A percentile compares a stretch with the other conserved stretches of the same genome.
Evolutionary conservation across 2,888 invertebrate species (phyloP).

Genomic region (Anthophora plumipes): DNA sequence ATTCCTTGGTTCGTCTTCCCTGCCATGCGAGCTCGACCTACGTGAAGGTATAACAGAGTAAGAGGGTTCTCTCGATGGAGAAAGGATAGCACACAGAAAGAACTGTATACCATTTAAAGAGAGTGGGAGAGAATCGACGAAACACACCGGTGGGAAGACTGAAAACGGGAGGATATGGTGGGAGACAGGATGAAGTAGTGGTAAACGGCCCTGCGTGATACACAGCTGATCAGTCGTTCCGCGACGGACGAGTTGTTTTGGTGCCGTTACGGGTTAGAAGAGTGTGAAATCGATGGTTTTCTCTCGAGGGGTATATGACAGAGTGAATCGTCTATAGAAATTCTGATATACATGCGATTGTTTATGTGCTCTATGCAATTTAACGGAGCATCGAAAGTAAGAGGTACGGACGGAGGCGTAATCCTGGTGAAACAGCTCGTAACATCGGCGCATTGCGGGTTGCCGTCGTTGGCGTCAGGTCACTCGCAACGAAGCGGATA

Average conservation of each 20-base stretch:
- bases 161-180: conserved; percentile 34
- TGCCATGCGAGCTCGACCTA: neutral
- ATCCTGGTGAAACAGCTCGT: conserved; percentile 38
- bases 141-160: conserved; percentile 26
- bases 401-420: conserved; percentile 42
- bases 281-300: neutral
- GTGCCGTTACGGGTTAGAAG: neutral
- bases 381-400: conserved; percentile 43
- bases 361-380: conserved; percentile 67
- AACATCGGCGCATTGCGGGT: conserved; percentile 59
- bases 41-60: neutral
- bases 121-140: conserved; percentile 21
- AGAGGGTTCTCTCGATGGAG: neutral
- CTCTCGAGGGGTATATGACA: conserved; percentile 40
- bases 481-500: conserved; percentile 41
- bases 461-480: conserved; percentile 52
- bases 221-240: conserved; percentile 71
- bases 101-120: conserved; percentile 3
- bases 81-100: conserved; percentile 12
- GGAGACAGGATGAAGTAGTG: conserved; percentile 50
- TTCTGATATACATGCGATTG: conserved; percentile 51
- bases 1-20: conserved; percentile 32
- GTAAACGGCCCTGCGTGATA: conserved; percentile 67
- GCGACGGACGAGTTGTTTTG: conserved; percentile 42
- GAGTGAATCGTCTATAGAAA: conserved; percentile 29